phyloP scores from a whole-genome alignment of 2,888 invertebrate genomes.

The Cephus sareptanus region DNA sequence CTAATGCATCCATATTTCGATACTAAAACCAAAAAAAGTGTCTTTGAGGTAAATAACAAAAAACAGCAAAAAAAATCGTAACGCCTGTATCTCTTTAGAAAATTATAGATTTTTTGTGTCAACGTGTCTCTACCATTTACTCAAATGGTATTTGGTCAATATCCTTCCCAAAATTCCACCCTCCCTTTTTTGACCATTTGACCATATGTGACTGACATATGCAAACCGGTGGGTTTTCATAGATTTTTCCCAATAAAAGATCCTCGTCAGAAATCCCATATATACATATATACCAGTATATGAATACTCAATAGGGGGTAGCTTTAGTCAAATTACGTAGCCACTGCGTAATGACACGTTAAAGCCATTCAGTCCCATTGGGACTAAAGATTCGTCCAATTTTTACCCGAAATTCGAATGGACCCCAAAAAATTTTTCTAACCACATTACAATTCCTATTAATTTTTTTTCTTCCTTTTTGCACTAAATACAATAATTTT shows the following conservation, averaged over 20 bases:
- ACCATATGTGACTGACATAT: constrained; percentile 63
- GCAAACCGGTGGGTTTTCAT: constrained; percentile 44
- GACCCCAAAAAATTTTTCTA: no score
- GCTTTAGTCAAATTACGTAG: constrained; percentile 38
- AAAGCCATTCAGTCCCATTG: no score
- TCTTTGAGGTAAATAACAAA: constrained; percentile 21
- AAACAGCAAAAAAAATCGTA: no score
- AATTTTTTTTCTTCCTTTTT: no score
- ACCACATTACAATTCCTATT: no score
- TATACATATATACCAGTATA: no score
- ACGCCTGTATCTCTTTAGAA: constrained; percentile 5
- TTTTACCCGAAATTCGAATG: no score
- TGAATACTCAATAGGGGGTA: constrained; percentile 13
- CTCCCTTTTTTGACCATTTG: constrained; percentile 62
- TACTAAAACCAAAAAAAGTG: constrained; percentile 17
- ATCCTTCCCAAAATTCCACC: constrained; percentile 43
- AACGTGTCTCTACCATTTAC: no score
- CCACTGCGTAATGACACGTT: constrained; percentile 33
- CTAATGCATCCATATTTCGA: no score
- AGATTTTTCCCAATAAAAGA: constrained; percentile 45
- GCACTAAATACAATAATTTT: no score
- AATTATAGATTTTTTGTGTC: constrained; percentile 30
- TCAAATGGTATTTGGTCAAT: constrained; percentile 48
- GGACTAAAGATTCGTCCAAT: no score
- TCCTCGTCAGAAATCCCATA: constrained; percentile 3